These are phyloP conservation scores for Hydractinia echinata DNA, from an alignment of 30 jellyfish, hydroid and myxozoan genomes.

Conservation along the genomic window DNA sequence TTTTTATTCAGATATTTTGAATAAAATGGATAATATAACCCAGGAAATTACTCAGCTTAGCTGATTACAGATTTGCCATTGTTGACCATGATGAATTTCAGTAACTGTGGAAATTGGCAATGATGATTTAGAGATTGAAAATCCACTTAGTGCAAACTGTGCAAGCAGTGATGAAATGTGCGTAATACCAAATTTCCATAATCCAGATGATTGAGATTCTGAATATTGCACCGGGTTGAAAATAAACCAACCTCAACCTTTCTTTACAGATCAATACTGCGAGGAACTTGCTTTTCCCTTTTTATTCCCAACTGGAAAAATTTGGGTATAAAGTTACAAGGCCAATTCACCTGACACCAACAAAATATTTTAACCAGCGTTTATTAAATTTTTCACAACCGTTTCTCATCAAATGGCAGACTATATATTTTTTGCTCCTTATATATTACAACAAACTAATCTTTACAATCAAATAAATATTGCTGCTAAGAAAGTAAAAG, in stretches of 20 bases:
- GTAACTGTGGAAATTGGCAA: background rate
- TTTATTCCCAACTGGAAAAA: slow-evolving; percentile 3
- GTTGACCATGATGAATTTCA: slow-evolving; percentile 1
- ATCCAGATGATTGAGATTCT: background rate
- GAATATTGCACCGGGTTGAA: slow-evolving; percentile 6
- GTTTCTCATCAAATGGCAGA: too few relatives aligned
- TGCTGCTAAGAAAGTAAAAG: too few relatives aligned
- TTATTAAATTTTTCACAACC: slow-evolving; percentile 9
- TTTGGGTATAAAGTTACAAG: slow-evolving; percentile 10
- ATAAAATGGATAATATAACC: background rate
- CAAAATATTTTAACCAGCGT: background rate
- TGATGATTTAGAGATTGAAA: background rate
- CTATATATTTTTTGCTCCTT: too few relatives aligned
- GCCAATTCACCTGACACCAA: background rate
- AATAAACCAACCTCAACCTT: background rate
- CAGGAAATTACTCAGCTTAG: background rate
- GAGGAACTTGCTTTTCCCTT: slow-evolving; percentile 5
- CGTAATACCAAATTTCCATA: background rate
- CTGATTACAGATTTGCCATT: background rate
- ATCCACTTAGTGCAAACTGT: background rate
- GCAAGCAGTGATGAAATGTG: slow-evolving; percentile 14
- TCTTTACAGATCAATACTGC: slow-evolving; percentile 1
- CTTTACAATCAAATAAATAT: too few relatives aligned
- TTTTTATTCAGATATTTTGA: background rate
- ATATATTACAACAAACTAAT: too few relatives aligned